These are phyloP conservation scores for Beaufortia kweichowensis DNA, from an alignment of 2,113 vertebrate species.

Conservation along the genomic window DNA sequence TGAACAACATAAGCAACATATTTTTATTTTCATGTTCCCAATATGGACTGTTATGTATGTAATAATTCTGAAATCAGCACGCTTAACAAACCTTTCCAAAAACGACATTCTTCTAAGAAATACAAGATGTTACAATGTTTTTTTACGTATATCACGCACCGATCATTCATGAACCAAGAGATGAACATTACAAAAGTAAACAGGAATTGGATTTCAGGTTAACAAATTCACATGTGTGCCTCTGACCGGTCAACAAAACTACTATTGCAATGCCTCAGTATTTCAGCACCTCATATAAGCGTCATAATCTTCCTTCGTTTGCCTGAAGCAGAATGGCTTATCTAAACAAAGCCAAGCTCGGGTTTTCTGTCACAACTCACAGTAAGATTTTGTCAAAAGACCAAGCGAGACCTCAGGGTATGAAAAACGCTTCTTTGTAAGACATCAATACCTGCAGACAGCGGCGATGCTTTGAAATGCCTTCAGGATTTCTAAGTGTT, in stretches of 20 bases:
- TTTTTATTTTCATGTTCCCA: too few species aligned
- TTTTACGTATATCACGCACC: too few species aligned
- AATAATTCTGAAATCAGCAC: too few species aligned
- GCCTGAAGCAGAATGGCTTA: not conserved
- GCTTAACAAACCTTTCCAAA: too few species aligned
- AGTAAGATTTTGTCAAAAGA: constrained; percentile 25
- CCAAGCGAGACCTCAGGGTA: not conserved
- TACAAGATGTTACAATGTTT: too few species aligned
- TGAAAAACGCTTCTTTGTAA: not conserved
- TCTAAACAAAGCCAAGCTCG: constrained; percentile 4
- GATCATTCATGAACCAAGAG: too few species aligned
- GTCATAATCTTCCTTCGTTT: not conserved
- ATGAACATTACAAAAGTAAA: too few species aligned
- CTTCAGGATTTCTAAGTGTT: constrained; percentile 20
- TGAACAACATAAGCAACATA: too few species aligned
- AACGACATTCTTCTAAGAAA: too few species aligned
- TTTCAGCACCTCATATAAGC: not conserved
- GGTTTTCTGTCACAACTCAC: not conserved
- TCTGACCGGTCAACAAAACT: not conserved
- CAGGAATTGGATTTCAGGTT: too few species aligned
- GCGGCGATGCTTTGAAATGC: not conserved
- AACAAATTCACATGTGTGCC: too few species aligned
- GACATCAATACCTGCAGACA: not conserved
- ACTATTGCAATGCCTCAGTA: not conserved
- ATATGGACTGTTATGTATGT: too few species aligned